A percentile compares a stretch with the other conserved stretches of the same genome.
Evolutionary conservation across 92 coral and sea anemone genomes (phyloP).

Genomic region (Epizoanthus scotinus): DNA sequence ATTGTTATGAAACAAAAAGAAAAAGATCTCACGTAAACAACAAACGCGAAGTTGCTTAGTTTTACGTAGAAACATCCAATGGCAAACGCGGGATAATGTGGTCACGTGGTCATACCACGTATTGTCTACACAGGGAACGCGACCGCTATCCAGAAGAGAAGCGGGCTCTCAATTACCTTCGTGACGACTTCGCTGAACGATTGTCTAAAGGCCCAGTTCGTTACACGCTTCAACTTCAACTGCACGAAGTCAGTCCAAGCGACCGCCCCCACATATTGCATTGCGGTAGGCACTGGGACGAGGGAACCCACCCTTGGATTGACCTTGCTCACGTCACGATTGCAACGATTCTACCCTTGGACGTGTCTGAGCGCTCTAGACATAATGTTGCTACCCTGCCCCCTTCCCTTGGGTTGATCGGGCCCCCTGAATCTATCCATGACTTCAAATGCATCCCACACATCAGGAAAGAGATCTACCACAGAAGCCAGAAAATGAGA

Average conservation of each 20-base stretch:
- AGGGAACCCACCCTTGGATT: conserved; percentile 86
- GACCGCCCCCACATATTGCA: conserved; percentile 80
- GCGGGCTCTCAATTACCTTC: conserved; percentile 61
- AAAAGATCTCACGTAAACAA: too few relatives aligned
- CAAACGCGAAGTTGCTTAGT: too few relatives aligned
- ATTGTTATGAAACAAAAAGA: too few relatives aligned
- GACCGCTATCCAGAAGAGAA: conserved; percentile 59
- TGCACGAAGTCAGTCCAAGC: conserved; percentile 58
- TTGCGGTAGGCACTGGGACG: conserved; percentile 75
- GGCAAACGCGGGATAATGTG: too few relatives aligned
- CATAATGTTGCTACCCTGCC: conserved; percentile 62
- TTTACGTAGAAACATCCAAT: too few relatives aligned
- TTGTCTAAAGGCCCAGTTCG: conserved; percentile 58
- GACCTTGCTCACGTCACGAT: conserved; percentile 89
- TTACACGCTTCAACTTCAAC: conserved; percentile 82
- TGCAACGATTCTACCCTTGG: conserved; percentile 66
- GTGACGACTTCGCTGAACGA: conserved; percentile 60
- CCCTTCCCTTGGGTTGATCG: conserved; percentile 48
- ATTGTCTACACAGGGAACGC: conserved; percentile 40
- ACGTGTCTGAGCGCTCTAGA: conserved; percentile 63
- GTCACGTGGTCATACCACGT: too few relatives aligned
- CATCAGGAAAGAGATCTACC: conserved; percentile 67
- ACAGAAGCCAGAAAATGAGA: conserved; percentile 56
- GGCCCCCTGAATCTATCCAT: conserved; percentile 71
- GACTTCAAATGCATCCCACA: conserved; percentile 69